Conservation (phyloP, 1,140 invertebrate genomes). For the Zaprionus ornatus region DNA sequence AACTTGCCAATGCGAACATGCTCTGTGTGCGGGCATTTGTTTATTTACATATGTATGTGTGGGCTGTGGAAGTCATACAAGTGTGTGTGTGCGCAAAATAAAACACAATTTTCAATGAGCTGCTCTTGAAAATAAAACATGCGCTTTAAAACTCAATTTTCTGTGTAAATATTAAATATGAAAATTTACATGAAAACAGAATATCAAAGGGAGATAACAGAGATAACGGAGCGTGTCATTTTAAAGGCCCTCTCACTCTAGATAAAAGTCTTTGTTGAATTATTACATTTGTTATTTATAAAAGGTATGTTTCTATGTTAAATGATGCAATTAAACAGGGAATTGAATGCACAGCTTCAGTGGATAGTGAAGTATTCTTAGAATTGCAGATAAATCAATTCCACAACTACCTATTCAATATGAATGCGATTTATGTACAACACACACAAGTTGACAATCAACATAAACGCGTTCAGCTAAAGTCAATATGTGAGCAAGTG, state of each 20-base stretch:
- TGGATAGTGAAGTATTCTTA: background rate
- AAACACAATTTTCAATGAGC: slow-evolving; percentile 16
- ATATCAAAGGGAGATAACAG: slow-evolving; percentile 24
- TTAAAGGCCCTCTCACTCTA: slow-evolving; percentile 1
- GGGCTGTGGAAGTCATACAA: slow-evolving; percentile 3
- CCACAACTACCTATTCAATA: slow-evolving; percentile 1
- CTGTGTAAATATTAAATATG: slow-evolving; percentile 68
- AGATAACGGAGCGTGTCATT: slow-evolving; percentile 13
- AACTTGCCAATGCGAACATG: slow-evolving; percentile 29
- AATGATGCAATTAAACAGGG: background rate
- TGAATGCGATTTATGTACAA: background rate
- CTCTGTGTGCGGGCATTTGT: slow-evolving; percentile 4
- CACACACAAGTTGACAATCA: slow-evolving; percentile 48
- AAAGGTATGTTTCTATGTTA: background rate
- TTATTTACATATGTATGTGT: slow-evolving; percentile 5
- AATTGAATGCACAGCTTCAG: background rate
- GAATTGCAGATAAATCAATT: background rate
- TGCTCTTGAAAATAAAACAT: slow-evolving; percentile 30
- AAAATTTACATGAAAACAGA: slow-evolving; percentile 55
- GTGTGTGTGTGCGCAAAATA: slow-evolving; percentile 2
- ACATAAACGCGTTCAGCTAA: slow-evolving; percentile 66
- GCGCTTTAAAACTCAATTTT: slow-evolving; percentile 67
- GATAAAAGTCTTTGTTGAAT: background rate
- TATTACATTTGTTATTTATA: background rate
- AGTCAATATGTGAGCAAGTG: slow-evolving; percentile 71